phyloP scores from a whole-genome alignment of 2,113 vertebrate genomes.

The Pedionomus torquatus region DNA sequence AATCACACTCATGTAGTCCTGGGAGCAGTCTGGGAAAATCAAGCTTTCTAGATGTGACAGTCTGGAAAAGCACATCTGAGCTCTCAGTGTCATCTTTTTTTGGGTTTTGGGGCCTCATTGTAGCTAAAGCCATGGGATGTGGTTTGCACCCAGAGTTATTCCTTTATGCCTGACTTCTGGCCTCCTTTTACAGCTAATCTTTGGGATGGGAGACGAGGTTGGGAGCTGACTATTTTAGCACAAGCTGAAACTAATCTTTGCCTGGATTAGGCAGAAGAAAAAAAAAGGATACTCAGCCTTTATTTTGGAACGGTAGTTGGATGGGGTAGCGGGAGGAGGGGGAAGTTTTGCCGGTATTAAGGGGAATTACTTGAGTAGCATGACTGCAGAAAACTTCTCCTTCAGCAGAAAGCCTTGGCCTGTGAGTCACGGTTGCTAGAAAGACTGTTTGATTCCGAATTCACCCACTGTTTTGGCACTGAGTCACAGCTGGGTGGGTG shows the following conservation, averaged over 20 bases:
- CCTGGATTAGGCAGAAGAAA: not conserved
- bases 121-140: not conserved
- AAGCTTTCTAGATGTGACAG: not conserved
- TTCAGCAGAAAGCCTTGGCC: not conserved
- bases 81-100: not conserved
- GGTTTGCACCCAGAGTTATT: fast-evolving
- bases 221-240: not conserved
- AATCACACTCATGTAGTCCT: fast-evolving
- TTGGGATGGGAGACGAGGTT: not conserved
- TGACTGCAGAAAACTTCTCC: constrained; percentile 4
- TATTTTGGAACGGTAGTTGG: not conserved
- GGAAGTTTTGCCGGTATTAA: not conserved
- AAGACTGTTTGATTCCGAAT: constrained; percentile 14
- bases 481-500: constrained; percentile 61
- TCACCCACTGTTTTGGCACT: constrained; percentile 31
- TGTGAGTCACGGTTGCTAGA: constrained; percentile 54
- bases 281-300: not conserved
- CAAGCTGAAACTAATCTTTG: not conserved
- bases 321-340: not conserved
- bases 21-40: not conserved
- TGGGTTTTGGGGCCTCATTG: not conserved
- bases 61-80: fast-evolving
- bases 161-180: not conserved
- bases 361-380: not conserved
- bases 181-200: not conserved